These are phyloP conservation scores for Eudemis profundana DNA, from an alignment of 2,888 invertebrate genomes.

Conservation along the genomic window DNA sequence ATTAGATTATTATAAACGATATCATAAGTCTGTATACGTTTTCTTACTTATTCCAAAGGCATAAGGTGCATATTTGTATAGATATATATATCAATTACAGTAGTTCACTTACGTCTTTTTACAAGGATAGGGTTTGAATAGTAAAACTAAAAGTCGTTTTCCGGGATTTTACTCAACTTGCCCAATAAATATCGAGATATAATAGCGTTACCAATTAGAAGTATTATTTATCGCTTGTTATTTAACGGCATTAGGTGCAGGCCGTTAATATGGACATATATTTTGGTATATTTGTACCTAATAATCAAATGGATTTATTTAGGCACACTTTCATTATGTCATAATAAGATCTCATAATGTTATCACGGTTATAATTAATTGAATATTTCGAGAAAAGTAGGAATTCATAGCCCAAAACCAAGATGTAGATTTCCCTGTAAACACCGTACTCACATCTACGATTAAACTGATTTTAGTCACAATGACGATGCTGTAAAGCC, in stretches of 20 bases:
- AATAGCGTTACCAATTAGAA: slow-evolving; percentile 25
- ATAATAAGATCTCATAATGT: too few relatives aligned
- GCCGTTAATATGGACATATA: neutral
- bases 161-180: slow-evolving; percentile 25
- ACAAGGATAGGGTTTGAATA: neutral
- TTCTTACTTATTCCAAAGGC: neutral
- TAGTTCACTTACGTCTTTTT: neutral
- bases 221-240: slow-evolving; percentile 19
- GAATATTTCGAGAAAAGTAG: too few relatives aligned
- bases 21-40: neutral
- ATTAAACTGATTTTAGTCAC: too few relatives aligned
- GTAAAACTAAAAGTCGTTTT: slow-evolving; percentile 20
- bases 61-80: neutral
- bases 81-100: neutral
- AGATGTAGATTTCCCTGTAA: too few relatives aligned
- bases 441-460: too few relatives aligned
- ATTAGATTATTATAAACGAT: neutral
- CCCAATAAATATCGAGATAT: slow-evolving; percentile 22
- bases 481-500: too few relatives aligned
- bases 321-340: too few relatives aligned
- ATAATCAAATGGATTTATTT: too few relatives aligned
- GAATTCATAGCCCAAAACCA: too few relatives aligned
- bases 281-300: too few relatives aligned
- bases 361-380: too few relatives aligned
- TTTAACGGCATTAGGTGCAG: slow-evolving; percentile 1